phyloP scores from a whole-genome alignment of 2,113 vertebrate genomes.

The Atractosteus spatula region DNA sequence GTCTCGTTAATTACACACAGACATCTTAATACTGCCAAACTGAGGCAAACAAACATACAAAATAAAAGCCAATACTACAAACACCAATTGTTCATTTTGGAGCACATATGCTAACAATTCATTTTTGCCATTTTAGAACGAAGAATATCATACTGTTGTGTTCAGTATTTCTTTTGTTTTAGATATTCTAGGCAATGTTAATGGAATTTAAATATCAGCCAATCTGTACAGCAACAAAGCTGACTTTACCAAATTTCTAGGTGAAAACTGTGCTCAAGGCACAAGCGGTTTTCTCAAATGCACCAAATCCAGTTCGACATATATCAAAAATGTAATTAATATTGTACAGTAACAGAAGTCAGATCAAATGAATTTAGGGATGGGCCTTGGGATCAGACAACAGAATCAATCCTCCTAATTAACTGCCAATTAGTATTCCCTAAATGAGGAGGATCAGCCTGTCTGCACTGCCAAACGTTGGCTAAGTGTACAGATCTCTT shows the following conservation, averaged over 20 bases:
- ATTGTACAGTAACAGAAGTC: slow-evolving; percentile 71
- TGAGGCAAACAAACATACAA: slow-evolving; percentile 63
- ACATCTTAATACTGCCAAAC: slow-evolving; percentile 60
- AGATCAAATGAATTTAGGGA: slow-evolving; percentile 80
- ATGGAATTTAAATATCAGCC: not conserved
- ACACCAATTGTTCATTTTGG: slow-evolving; percentile 49
- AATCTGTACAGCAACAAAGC: not conserved
- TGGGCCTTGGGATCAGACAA: slow-evolving; percentile 80
- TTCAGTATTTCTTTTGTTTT: too few relatives aligned
- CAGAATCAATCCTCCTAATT: slow-evolving; percentile 96
- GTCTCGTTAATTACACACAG: slow-evolving; percentile 71
- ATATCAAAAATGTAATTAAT: slow-evolving; percentile 68
- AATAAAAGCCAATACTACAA: slow-evolving; percentile 59
- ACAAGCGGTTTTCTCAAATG: too few relatives aligned
- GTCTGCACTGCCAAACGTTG: slow-evolving; percentile 75
- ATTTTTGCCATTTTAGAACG: slow-evolving; percentile 32
- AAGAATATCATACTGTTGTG: slow-evolving; percentile 25
- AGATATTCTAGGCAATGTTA: not conserved
- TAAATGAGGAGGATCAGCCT: slow-evolving; percentile 94
- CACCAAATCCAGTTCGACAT: slow-evolving; percentile 39
- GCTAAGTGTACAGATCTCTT: not conserved
- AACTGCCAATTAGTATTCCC: slow-evolving; percentile 91
- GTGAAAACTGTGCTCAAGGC: too few relatives aligned
- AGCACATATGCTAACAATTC: slow-evolving; percentile 55
- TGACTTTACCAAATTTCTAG: not conserved